Conservation (phyloP, 2,888 invertebrate genomes). For the Andrena dorsata region DNA sequence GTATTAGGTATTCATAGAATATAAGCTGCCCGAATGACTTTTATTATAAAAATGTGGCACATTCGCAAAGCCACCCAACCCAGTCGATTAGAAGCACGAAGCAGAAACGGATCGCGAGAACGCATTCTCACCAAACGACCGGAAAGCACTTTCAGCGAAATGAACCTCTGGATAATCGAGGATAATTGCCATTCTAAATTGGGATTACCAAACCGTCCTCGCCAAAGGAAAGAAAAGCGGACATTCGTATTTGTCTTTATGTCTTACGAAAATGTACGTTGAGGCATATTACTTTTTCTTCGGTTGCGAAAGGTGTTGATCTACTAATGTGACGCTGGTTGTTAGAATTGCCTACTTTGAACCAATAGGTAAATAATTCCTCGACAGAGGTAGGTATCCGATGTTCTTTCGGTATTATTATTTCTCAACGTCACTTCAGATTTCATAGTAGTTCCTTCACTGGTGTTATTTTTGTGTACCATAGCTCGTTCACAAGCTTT, state of each 20-base stretch:
- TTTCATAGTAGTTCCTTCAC: too few species aligned
- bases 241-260: neutral
- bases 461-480: too few species aligned
- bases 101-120: slow-evolving; percentile 3
- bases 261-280: neutral
- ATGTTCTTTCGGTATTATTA: neutral
- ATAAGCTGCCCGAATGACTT: neutral
- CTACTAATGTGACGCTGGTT: neutral
- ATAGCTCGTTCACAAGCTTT: too few species aligned
- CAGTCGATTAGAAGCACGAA: slow-evolving; percentile 2
- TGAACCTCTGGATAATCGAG: slow-evolving; percentile 7
- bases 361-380: neutral
- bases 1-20: neutral
- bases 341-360: neutral
- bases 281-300: neutral
- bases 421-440: neutral
- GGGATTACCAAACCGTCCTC: neutral
- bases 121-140: slow-evolving; percentile 2
- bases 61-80: neutral
- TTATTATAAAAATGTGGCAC: neutral
- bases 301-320: neutral
- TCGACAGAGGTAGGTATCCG: neutral
- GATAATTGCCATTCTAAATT: slow-evolving; percentile 11
- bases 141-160: slow-evolving; percentile 9
- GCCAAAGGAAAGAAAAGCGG: neutral